Conservation (phyloP, 1,140 invertebrate species). For the Drosophila equinoxialis region DNA sequence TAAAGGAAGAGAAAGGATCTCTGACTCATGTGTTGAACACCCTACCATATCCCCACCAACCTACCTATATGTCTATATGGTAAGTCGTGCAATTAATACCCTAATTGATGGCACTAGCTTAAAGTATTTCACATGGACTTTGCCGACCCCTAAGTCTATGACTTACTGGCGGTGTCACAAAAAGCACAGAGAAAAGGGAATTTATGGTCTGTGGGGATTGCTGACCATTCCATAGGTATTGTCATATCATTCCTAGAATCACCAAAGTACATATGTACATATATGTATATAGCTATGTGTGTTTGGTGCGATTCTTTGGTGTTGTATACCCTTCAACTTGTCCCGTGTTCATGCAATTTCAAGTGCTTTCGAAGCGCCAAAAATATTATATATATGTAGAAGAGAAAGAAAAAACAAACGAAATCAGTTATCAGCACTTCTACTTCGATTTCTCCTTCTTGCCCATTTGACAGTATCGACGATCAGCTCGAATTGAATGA, state of each 20-base stretch:
- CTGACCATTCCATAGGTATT: conserved; percentile 41
- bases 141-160: conserved; percentile 64
- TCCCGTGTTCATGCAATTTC: conserved; percentile 47
- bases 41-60: background rate
- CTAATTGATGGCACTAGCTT: conserved; percentile 71
- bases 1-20: background rate
- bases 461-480: conserved; percentile 70
- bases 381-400: background rate
- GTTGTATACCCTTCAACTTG: conserved; percentile 56
- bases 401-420: conserved; percentile 18
- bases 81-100: conserved; percentile 64
- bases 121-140: conserved; percentile 29
- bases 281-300: conserved; percentile 26
- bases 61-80: background rate
- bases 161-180: conserved; percentile 64
- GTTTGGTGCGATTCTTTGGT: conserved; percentile 1
- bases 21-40: conserved; percentile 4
- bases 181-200: conserved; percentile 36
- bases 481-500: conserved; percentile 49
- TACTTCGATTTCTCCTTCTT: conserved; percentile 11
- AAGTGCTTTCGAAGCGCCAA: conserved; percentile 39
- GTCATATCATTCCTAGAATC: conserved; percentile 52
- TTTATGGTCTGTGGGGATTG: conserved; percentile 45
- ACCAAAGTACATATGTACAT: conserved; percentile 29
- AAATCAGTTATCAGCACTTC: conserved; percentile 60